phyloP scores from a whole-genome alignment of 1,140 invertebrate species.

The Bombus soroeensis region DNA sequence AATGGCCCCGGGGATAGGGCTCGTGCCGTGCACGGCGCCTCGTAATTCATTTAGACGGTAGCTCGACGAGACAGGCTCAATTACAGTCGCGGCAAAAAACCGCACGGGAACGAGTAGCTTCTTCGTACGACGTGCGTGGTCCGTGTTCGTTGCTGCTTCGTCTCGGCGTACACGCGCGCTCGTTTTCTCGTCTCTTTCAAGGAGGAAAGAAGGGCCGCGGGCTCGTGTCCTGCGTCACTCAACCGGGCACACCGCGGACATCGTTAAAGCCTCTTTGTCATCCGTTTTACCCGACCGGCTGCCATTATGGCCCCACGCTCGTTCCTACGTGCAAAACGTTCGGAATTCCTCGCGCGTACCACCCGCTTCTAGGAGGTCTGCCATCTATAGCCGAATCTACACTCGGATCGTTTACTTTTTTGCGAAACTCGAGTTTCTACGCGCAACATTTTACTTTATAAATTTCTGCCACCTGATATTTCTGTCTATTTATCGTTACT shows the following conservation, averaged over 20 bases:
- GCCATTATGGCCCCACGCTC: conserved; percentile 4
- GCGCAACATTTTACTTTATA: too few species aligned
- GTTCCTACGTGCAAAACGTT: conserved; percentile 30
- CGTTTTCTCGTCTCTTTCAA: conserved; percentile 26
- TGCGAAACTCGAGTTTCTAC: too few species aligned
- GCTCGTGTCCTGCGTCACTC: conserved; percentile 67
- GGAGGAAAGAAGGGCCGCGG: conserved; percentile 22
- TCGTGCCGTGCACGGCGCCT: conserved; percentile 60
- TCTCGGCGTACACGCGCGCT: conserved; percentile 18
- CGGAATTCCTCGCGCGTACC: conserved; percentile 6
- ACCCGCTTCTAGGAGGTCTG: not conserved
- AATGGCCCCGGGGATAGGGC: not conserved
- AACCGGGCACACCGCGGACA: conserved; percentile 35
- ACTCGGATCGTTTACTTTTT: too few species aligned
- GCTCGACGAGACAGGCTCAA: conserved; percentile 77
- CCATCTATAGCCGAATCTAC: too few species aligned
- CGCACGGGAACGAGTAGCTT: conserved; percentile 63
- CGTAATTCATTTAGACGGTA: conserved; percentile 77
- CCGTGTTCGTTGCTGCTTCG: conserved; percentile 58
- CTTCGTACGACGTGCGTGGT: conserved; percentile 82
- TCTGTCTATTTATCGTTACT: too few species aligned
- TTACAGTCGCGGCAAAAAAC: conserved; percentile 77
- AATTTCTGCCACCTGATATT: too few species aligned
- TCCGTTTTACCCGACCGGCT: conserved; percentile 9
- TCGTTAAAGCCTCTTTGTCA: conserved; percentile 61